Evolutionary conservation across 2,888 invertebrate species (phyloP), one percentile per base, ranked within the genome.

Genomic region (Drosophila subsilvestris): DNA sequence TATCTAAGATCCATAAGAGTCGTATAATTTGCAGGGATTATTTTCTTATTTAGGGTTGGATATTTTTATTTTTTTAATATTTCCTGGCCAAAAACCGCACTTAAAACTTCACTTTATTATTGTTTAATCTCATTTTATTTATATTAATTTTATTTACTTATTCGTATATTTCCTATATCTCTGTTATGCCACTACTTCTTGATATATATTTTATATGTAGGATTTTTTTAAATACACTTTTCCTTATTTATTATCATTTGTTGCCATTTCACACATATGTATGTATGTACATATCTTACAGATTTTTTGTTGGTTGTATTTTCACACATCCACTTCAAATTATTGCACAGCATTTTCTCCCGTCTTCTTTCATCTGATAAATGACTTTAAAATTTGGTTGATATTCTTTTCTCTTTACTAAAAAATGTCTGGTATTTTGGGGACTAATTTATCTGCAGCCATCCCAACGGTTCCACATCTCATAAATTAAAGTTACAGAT

Each of bases 401-500:
- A 65, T 62, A 63, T 83, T 77, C 73, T 70, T 27, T 50, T 70
- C 37, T 70, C 71, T 74, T 27, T 48, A 75, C 70, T 55, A 45
- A 27, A 75, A 74, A 67, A 84, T 81, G 58, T 65, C 63, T 65
- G 81, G 81, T 74, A 81, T 83, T 80, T 47, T 74, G 51, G 48
- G 59, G 58, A 51, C 58, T 84, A 86, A 83, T 86, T 86, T 83
- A 83, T 83, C 69, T 74, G 45, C 50, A 70, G 74, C 62, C 50
- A 68, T 54, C 47, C 47, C 63, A 60, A 57, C 73, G 65, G 69
- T 67, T 57, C 54, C 65, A 45, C 74, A 75, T 68, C 50, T 76
- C 81, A 86, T 83, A 86, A 83, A 83, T 83, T 84, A 70, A 72
- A 77, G 78, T 83, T 83, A 71, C 85, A 76, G 65, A 66, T 74